Percentiles rank a stretch among this genome's conserved stretches.
Conservation (phyloP, 2,888 invertebrate species). For the Tetropium fuscum region DNA sequence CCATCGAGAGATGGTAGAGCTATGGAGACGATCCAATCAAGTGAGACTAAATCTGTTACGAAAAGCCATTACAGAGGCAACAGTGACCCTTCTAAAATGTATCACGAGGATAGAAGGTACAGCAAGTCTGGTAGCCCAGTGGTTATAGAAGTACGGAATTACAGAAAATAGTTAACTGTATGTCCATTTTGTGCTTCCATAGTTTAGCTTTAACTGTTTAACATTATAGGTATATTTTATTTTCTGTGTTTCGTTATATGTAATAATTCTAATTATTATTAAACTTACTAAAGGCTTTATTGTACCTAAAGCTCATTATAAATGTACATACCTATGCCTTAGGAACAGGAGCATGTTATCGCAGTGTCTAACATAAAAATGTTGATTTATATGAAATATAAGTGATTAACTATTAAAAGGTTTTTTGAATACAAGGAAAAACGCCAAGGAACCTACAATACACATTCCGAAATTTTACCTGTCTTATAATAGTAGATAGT, state of each 20-base stretch:
- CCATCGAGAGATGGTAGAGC: slow-evolving; percentile 74
- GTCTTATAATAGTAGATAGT: no score
- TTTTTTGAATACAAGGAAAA: neutral
- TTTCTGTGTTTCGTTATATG: slow-evolving; percentile 8
- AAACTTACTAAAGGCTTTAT: slow-evolving; percentile 13
- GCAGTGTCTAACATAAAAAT: slow-evolving; percentile 15
- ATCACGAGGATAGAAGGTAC: slow-evolving; percentile 69
- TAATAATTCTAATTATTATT: slow-evolving; percentile 10
- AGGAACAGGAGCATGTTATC: neutral
- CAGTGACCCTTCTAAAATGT: slow-evolving; percentile 52
- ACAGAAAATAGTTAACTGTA: slow-evolving; percentile 36
- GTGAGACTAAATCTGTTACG: slow-evolving; percentile 78
- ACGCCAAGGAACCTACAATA: neutral
- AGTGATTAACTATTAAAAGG: slow-evolving; percentile 4
- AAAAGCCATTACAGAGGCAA: slow-evolving; percentile 62
- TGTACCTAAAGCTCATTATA: neutral
- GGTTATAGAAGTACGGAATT: slow-evolving; percentile 72
- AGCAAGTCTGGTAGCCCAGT: slow-evolving; percentile 65
- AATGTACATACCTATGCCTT: slow-evolving; percentile 5
- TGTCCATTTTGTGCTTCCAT: slow-evolving; percentile 11
- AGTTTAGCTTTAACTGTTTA: slow-evolving; percentile 9
- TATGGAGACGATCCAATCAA: slow-evolving; percentile 77
- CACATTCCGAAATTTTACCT: no score
- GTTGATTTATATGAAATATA: slow-evolving; percentile 20
- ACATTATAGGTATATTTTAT: slow-evolving; percentile 11